Percentiles rank a stretch among this genome's conserved stretches.
These are phyloP conservation scores for Pomacea canaliculata DNA, from an alignment of 2,888 invertebrate species.

Conservation along the genomic window DNA sequence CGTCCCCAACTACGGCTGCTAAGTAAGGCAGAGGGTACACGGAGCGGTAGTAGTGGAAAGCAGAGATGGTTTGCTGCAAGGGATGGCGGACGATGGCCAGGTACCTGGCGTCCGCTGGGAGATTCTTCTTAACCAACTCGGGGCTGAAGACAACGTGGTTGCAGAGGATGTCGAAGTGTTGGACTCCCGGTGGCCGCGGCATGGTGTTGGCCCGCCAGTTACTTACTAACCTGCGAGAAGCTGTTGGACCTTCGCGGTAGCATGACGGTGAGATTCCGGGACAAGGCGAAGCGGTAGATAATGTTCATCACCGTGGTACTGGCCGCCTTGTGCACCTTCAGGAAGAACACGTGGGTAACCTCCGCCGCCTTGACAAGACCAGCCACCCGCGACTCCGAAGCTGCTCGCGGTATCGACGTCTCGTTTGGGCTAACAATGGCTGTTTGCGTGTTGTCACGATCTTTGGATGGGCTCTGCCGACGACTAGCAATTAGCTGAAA, in stretches of 20 bases:
- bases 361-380: neutral
- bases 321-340: slow-evolving; percentile 37
- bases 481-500: too few species aligned
- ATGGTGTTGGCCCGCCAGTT: neutral
- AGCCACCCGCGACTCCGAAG: too few species aligned
- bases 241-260: slow-evolving; percentile 12
- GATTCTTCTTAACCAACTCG: neutral
- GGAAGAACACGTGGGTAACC: slow-evolving; percentile 22
- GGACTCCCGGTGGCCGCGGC: slow-evolving; percentile 5
- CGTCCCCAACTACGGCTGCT: neutral
- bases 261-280: slow-evolving; percentile 26
- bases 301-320: slow-evolving; percentile 33
- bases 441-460: too few species aligned
- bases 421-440: too few species aligned
- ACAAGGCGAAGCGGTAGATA: slow-evolving; percentile 29
- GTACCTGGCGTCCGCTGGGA: slow-evolving; percentile 11
- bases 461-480: too few species aligned
- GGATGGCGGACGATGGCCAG: slow-evolving; percentile 28
- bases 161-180: slow-evolving; percentile 23
- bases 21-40: slow-evolving; percentile 7
- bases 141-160: slow-evolving; percentile 28
- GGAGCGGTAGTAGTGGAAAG: slow-evolving; percentile 23
- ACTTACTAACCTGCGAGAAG: slow-evolving; percentile 8
- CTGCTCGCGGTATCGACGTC: too few species aligned
- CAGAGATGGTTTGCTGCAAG: slow-evolving; percentile 24